These are phyloP conservation scores for Kryptolebias ocellatus DNA, from an alignment of 2,797 vertebrate species.

Conservation along the genomic window DNA sequence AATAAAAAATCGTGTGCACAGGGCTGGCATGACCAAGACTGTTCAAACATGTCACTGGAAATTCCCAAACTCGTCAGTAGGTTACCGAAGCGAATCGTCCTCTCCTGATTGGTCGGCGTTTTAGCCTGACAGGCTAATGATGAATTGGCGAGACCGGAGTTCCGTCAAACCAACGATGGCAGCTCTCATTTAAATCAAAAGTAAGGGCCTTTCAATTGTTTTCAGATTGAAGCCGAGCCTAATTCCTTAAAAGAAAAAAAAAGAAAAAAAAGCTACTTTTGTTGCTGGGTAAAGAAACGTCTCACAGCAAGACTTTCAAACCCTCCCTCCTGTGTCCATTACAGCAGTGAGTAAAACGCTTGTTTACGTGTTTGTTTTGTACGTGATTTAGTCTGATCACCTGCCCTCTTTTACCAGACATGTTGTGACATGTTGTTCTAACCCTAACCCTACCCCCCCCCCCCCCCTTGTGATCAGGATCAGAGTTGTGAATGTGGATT, in stretches of 20 bases:
- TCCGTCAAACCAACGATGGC: conserved; percentile 63
- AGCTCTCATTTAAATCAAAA: conserved; percentile 47
- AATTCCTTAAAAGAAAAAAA: not conserved
- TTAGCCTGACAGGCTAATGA: conserved; percentile 68
- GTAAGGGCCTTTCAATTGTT: conserved; percentile 34
- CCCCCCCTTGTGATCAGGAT: no score
- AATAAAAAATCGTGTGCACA: conserved; percentile 14
- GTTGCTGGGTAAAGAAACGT: conserved; percentile 18
- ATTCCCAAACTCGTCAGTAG: conserved; percentile 63
- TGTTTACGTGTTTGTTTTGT: conserved; percentile 34
- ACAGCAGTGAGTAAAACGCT: conserved; percentile 5
- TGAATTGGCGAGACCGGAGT: conserved; percentile 56
- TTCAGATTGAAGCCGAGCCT: conserved; percentile 50
- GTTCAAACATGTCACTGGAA: conserved; percentile 61
- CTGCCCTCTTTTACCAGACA: conserved; percentile 12
- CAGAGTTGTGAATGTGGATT: not conserved
- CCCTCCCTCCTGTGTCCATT: not conserved
- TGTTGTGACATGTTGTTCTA: conserved; percentile 49
- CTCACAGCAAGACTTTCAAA: conserved; percentile 5
- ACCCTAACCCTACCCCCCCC: not conserved
- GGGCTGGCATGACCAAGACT: conserved; percentile 50
- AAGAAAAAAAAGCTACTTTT: conserved; percentile 2
- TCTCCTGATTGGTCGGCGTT: conserved; percentile 47
- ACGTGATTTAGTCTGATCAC: conserved; percentile 31
- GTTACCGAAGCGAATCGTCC: conserved; percentile 53